Base-by-base conservation (phyloP, 1,140 invertebrate species). In the Cotesia glomerata region DNA sequence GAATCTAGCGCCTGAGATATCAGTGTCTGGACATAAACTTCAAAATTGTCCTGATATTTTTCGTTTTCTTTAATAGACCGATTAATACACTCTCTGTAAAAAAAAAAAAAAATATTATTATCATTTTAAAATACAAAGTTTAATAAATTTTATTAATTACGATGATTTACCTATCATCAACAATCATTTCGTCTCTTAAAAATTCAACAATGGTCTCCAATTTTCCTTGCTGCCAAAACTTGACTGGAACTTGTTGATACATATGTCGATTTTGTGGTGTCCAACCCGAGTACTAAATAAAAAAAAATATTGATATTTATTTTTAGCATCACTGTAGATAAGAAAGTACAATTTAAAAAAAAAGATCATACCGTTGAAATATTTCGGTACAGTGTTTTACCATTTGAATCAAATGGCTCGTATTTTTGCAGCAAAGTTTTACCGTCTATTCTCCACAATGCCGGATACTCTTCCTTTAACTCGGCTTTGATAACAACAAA, bases 1-100 rank as follows among this genome's bases (percentile, higher is more conserved):
- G 94, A 93, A 88, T 97, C 95, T 61, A 97, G 86, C 1, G 94
- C 94, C 87, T 96, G 95, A 1, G 95, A 96, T 78, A 96, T 95
- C 76, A 97, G 89, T 5, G 95, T 95, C 83, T 97, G 95, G 84
- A 96, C 93, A 78, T 95, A 96, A 4, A 96, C 94, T 89, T 95
- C 94, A 85, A 96, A 96, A 84, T 94, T 93, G 78, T 95, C 94
- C 80, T 94, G 92, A 86, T 94, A 93, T 76, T 91, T 91, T 78
- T 92, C 89, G 64, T 90, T 91, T 69, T 94, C 91, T 76, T 93
- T 90, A 89, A 94, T 93, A 67, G 90, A 90, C 79, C 92, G 92
- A 74, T 93, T 91, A 59, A 94, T 91, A 79, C 91, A 91, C 79
- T 93, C 91, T 67, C 90, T 89, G 74, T 36, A 79, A 80, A 78